Evolutionary conservation across 2,797 vertebrate genomes (phyloP).

Genomic region (Darevskia nairensis): DNA sequence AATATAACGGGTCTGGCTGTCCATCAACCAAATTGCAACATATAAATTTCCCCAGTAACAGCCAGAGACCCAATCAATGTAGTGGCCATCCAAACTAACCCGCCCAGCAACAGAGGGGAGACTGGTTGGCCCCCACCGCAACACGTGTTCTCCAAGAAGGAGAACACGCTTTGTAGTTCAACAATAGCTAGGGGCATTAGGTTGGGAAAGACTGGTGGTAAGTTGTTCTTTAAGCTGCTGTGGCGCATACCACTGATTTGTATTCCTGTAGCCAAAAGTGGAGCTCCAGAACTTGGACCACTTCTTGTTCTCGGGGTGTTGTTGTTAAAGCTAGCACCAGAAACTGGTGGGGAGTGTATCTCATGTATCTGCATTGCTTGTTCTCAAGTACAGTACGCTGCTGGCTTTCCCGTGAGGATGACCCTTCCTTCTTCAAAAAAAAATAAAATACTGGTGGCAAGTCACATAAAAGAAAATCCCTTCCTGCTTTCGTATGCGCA

Average conservation of each 20-base stretch:
- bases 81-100: too few species aligned
- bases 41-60: too few species aligned
- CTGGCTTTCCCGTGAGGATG: conserved; percentile 46
- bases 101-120: too few species aligned
- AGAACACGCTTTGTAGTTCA: too few species aligned
- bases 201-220: too few species aligned
- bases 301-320: background rate
- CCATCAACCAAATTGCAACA: too few species aligned
- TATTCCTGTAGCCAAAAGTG: background rate
- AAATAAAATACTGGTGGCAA: background rate
- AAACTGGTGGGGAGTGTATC: conserved; percentile 15
- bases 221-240: background rate
- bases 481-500: conserved; percentile 53
- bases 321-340: conserved; percentile 24
- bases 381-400: conserved; percentile 31
- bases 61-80: too few species aligned
- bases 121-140: too few species aligned
- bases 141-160: too few species aligned
- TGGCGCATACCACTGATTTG: background rate
- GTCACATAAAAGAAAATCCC: conserved; percentile 51
- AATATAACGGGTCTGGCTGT: too few species aligned
- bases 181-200: too few species aligned
- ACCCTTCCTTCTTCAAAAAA: background rate
- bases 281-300: background rate
- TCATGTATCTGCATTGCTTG: background rate